Conservation (phyloP, 2,113 vertebrate genomes). For the Manacus vitellinus region DNA sequence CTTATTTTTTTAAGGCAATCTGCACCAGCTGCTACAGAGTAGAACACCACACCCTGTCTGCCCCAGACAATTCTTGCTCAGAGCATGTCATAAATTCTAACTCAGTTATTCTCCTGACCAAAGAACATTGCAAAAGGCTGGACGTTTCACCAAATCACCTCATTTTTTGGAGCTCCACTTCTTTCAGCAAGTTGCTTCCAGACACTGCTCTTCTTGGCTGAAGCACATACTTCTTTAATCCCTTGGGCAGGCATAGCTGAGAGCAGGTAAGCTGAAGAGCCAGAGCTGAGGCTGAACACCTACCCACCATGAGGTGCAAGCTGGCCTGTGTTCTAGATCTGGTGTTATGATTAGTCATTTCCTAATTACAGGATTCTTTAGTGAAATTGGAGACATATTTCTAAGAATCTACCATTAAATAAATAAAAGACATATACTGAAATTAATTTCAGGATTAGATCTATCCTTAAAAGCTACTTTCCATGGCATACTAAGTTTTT, state of each 20-base stretch:
- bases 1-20: neutral
- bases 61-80: neutral
- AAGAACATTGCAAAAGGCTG: neutral
- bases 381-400: neutral
- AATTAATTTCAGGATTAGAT: neutral
- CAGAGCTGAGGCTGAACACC: neutral
- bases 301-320: neutral
- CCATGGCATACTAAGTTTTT: neutral
- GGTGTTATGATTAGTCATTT: neutral
- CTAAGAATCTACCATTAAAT: neutral
- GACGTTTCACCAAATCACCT: neutral
- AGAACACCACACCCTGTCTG: neutral
- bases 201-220: neutral
- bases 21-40: neutral
- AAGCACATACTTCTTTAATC: neutral
- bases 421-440: neutral
- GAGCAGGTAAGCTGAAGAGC: neutral
- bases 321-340: neutral
- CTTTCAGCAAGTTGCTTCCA: neutral
- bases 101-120: neutral
- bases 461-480: neutral
- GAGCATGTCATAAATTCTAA: conserved; percentile 1
- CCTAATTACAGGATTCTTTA: neutral
- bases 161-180: neutral
- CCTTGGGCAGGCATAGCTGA: neutral